Percentiles rank a stretch among this genome's conserved stretches.
phyloP scores from a whole-genome alignment of 1,140 invertebrate species.

The Megalopta genalis region DNA sequence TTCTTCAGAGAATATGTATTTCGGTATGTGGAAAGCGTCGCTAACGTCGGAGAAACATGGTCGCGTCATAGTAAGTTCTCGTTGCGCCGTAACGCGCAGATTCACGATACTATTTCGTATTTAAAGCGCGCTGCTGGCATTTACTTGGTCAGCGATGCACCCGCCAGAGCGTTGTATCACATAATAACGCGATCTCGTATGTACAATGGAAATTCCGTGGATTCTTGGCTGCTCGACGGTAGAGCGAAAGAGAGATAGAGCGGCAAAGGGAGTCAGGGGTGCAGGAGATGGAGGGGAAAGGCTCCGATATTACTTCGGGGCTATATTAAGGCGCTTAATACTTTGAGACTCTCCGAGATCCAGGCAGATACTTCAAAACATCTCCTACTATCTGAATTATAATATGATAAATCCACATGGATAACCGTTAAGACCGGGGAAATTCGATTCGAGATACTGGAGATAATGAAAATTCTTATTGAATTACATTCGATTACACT shows the following conservation, averaged over 20 bases:
- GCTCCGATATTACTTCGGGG: slow-evolving; percentile 14
- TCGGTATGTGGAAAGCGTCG: too few relatives aligned
- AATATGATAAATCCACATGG: background rate
- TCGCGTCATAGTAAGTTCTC: too few relatives aligned
- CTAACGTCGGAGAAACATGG: too few relatives aligned
- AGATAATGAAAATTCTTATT: background rate
- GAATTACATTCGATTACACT: background rate
- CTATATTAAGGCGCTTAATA: slow-evolving; percentile 15
- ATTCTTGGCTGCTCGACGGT: slow-evolving; percentile 19
- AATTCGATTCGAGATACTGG: background rate
- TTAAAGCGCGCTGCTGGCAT: slow-evolving; percentile 9
- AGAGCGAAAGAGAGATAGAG: background rate
- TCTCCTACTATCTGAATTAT: slow-evolving; percentile 7
- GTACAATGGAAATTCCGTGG: slow-evolving; percentile 24
- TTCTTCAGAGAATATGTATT: too few relatives aligned
- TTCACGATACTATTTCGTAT: background rate
- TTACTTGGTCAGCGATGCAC: slow-evolving; percentile 14
- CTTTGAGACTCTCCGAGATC: slow-evolving; percentile 8
- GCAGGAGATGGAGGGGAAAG: background rate
- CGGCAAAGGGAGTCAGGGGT: too few relatives aligned
- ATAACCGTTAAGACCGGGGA: background rate
- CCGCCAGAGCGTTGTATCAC: slow-evolving; percentile 3
- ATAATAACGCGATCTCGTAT: slow-evolving; percentile 31
- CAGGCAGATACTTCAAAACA: background rate
- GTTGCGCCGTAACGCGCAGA: background rate